Evolutionary conservation across 2,797 vertebrate genomes (phyloP), one percentile per base, ranked within the genome.

Genomic region (Syngnathus rostellatus): DNA sequence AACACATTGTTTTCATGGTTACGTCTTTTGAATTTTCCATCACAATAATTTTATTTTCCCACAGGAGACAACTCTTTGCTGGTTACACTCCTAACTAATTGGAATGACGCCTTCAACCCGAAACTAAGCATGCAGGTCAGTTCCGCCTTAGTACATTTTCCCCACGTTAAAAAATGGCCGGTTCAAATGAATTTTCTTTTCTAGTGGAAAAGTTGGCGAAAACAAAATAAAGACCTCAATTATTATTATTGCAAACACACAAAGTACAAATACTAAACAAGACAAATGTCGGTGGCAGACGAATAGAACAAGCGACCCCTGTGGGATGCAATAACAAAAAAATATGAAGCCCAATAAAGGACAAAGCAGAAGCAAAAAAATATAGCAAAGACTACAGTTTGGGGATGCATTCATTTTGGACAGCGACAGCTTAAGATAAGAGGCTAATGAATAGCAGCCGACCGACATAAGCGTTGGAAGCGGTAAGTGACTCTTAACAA

Each of bases 401-500:
- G 31, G 10, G n/a, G 10, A 25, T 23, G 21, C 25, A 57, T 37
- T 61, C 6, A 61, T 41, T 12, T 41, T 38, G 57, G 8, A 61
- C n/a, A 43, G 21, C 12, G n/a, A 39, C 38, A 39, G 8, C 59
- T 31, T 31, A 31, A 31, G 43, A 61, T 21, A 61, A 61, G n/a
- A 5, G 2, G 5, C 12, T 21, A 43, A 12, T n/a, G 5, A 61
- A 43, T 41, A 43, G n/a, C 21, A 21, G n/a, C 59, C 39, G 21
- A n/a, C 59, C 1, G 40, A 60, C 37, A 39, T 38, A 19, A 61
- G 40, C 43, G 59, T 61, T 61, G 41, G n/a, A 61, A 23, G 39
- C 23, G 40, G 9, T 61, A 21, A 21, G 19, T 61, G 59, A 41
- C 38, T 61, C 41, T 61, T 61, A 61, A 61, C 38, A 61, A 41